Conservation (phyloP, 2,888 invertebrate genomes). For the Scaptomyza polygonia region DNA sequence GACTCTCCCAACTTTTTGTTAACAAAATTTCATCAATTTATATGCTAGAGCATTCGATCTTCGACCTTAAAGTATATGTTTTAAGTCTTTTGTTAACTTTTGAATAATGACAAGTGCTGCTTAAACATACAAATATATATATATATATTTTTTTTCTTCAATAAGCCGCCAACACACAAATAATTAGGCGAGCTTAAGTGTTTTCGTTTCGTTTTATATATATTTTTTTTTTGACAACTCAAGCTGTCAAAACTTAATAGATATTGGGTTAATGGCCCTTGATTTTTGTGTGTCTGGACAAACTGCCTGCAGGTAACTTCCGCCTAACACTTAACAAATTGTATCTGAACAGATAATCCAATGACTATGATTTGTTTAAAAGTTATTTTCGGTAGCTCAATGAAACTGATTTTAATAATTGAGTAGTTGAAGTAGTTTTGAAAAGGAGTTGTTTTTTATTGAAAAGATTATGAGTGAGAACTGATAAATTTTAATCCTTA, state of each 20-base stretch:
- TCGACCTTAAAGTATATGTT: neutral
- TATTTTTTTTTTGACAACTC: slow-evolving; percentile 1
- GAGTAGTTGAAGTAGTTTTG: neutral
- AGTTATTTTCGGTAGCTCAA: neutral
- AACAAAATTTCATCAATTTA: too few relatives aligned
- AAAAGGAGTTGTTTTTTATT: neutral
- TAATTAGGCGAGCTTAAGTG: slow-evolving; percentile 41
- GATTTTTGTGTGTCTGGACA: neutral
- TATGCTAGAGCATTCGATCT: neutral
- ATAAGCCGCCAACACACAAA: slow-evolving; percentile 18
- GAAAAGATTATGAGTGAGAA: neutral
- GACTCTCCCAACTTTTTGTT: too few relatives aligned
- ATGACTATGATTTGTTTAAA: neutral
- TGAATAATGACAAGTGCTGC: slow-evolving; percentile 23
- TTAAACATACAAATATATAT: neutral
- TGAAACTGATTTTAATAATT: slow-evolving; percentile 9
- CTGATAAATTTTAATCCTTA: too few relatives aligned
- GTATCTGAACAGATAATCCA: neutral
- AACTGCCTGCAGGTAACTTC: slow-evolving; percentile 1
- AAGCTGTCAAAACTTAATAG: slow-evolving; percentile 11
- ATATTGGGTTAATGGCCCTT: slow-evolving; percentile 25
- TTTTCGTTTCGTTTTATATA: too few relatives aligned
- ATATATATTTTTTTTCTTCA: neutral
- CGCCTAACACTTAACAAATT: neutral
- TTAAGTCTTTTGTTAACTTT: slow-evolving; percentile 1